phyloP scores from a whole-genome alignment of 2,797 vertebrate genomes.

The Pempheris klunzingeri region DNA sequence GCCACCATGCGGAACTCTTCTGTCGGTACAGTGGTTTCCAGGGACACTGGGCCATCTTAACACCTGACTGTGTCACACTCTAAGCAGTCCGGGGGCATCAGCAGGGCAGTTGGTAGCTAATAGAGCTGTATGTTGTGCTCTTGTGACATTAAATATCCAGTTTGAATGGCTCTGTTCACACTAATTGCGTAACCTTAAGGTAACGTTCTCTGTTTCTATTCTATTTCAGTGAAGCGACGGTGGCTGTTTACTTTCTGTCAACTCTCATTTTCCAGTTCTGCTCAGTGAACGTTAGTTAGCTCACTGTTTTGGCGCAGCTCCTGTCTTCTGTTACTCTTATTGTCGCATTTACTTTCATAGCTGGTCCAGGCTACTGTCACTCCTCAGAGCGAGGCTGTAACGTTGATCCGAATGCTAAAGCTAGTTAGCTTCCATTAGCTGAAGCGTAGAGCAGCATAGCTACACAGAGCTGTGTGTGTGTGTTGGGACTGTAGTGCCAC shows the following conservation, averaged over 20 bases:
- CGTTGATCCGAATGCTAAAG: background rate
- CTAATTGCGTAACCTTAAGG: slow-evolving; percentile 7
- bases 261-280: background rate
- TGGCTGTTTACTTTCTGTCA: background rate
- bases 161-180: background rate
- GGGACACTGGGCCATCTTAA: background rate
- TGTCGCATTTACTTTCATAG: background rate
- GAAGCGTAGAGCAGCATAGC: no score
- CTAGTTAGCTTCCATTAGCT: background rate
- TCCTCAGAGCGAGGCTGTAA: background rate
- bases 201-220: background rate
- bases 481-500: background rate
- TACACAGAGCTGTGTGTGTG: no score
- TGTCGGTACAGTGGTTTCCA: background rate
- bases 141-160: background rate
- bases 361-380: background rate
- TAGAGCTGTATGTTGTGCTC: background rate
- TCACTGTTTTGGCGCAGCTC: background rate
- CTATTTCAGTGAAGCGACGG: background rate
- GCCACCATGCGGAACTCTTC: background rate
- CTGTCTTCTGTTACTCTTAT: background rate
- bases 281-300: background rate
- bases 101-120: background rate
- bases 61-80: slow-evolving; percentile 23
- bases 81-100: slow-evolving; percentile 24